Percentiles rank a stretch among this genome's conserved stretches.
Evolutionary conservation across 1,140 invertebrate genomes (phyloP).

Genomic region (Saxidomus purpurata): DNA sequence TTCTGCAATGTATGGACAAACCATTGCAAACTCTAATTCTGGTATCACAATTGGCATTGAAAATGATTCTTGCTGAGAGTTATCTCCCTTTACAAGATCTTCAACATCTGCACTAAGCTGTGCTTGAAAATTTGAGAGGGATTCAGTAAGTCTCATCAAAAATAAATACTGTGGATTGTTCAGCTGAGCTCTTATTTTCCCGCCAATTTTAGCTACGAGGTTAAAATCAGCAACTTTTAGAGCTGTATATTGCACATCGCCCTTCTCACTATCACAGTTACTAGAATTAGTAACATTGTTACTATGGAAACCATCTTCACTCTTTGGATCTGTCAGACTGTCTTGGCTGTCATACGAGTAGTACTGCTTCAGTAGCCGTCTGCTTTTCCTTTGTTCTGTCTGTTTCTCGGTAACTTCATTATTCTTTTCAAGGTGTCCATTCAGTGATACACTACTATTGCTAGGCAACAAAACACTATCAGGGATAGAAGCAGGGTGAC

Average conservation of each 20-base stretch:
- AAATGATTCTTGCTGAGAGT: conserved; percentile 60
- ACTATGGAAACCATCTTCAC: neutral
- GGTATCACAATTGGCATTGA: conserved; percentile 92
- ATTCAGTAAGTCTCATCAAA: conserved; percentile 93
- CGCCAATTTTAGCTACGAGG: conserved; percentile 78
- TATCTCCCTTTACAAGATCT: conserved; percentile 86
- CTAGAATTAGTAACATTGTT: neutral
- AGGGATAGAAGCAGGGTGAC: conserved; percentile 41
- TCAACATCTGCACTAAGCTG: conserved; percentile 92
- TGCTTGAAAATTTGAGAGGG: conserved; percentile 89
- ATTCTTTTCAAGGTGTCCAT: neutral
- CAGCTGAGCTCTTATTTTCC: conserved; percentile 82
- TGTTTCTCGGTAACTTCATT: neutral
- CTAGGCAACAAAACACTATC: conserved; percentile 19
- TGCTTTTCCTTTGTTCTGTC: conserved; percentile 51
- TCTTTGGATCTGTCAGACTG: conserved; percentile 1
- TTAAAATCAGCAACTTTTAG: conserved; percentile 72
- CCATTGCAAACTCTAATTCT: conserved; percentile 94
- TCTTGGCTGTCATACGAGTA: conserved; percentile 68
- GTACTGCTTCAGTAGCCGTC: conserved; percentile 70
- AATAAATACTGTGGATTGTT: conserved; percentile 98
- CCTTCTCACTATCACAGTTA: conserved; percentile 47
- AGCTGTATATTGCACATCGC: conserved; percentile 69
- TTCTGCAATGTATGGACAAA: conserved; percentile 89
- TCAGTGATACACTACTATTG: neutral